Evolutionary conservation across 2,888 invertebrate species (phyloP), one percentile per base, ranked within the genome.

Genomic region (Drosophila colorata): DNA sequence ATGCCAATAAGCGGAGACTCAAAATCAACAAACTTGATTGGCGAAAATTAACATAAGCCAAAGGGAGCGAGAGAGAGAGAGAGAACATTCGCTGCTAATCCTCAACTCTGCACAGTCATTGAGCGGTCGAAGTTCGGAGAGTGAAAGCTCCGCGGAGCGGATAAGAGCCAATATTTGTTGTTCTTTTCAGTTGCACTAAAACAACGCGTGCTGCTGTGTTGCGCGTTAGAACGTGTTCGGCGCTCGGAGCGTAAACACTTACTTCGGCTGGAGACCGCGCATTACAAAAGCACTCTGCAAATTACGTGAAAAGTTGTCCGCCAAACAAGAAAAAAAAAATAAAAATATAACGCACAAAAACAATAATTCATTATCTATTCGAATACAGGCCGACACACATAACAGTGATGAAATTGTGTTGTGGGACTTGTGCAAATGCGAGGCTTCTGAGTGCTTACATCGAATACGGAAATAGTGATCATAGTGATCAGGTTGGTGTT

Each of bases 141-240:
- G 37, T 44, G 31, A 51, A 47, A 44, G 61, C 63, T 57, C 33
- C 20, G 7, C 4, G 18, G 35, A 52, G 70, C 28, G 51, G n/a
- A 40, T n/a, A 16, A 37, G 41, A 33, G 52, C 33, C 28, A 46
- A 7, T 41, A 25, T 13, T 58, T 69, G 51, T 48, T 57, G 38
- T 11, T 25, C 5, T 11, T 20, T 16, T 47, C 9, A 40, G 37
- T 40, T 64, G 25, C 56, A 28, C 46, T 67, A 77, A 70, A 77
- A 63, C 73, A 76, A 57, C 51, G 53, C n/a, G 6, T 38, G 43
- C 23, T 7, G 18, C 14, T 18, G 23, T 55, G 47, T 31, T 49
- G 20, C 38, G 9, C 37, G 33, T 53, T 83, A 82, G 78, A 82
- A 58, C 40, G 53, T 47, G 63, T 60, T 68, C n/a, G 53, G 46